Evolutionary conservation across 2,113 vertebrate species (phyloP), one percentile per base, ranked within the genome.

Genomic region (Chrysochloris asiatica): DNA sequence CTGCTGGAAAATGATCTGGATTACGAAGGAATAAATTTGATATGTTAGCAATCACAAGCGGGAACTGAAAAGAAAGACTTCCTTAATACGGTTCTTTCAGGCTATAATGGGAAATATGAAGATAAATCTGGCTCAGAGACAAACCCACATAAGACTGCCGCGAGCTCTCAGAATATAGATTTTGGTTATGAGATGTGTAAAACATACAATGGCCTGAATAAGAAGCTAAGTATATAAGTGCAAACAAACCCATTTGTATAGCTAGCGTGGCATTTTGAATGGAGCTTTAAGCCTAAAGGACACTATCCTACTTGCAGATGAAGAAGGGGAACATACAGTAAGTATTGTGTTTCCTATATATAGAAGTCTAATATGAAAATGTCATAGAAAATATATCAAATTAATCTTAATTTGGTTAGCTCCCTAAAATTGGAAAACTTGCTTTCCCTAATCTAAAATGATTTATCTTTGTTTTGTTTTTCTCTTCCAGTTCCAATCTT

Each of bases 1-100:
- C 96, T 97, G 96, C 97, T 97, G 97, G 96, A 98, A 98, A 97
- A 98, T 96, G 93, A 98, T 98, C 97, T 97, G 97, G 95, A 98
- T 98, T 98, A 98, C 94, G 94, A 95, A 96, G 94, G 96, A 98
- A 98, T 98, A 97, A 97, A 98, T 98, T 97, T 97, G 97, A 97
- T 98, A 97, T 97, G 97, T 97, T 97, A 95, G 92, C 97, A 97
- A 97, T 97, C 90, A 92, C 95, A 97, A 95, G 96, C 90, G 92
- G 92, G 95, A 97, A 97, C 96, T 89, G 95, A 97, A 97, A 98
- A 98, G 96, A 98, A 97, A 97, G 91, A n/a, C 75, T 97, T 97
- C 95, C 94, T 98, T 97, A 97, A 97, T 96, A 96, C 95, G 88
- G 52, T 95, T 97, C 96, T 97, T 97, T 97, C 97, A 97, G 91